These are phyloP conservation scores for Pipistrellus pipistrellus DNA, from an alignment of 2,797 vertebrate genomes.

Conservation along the genomic window DNA sequence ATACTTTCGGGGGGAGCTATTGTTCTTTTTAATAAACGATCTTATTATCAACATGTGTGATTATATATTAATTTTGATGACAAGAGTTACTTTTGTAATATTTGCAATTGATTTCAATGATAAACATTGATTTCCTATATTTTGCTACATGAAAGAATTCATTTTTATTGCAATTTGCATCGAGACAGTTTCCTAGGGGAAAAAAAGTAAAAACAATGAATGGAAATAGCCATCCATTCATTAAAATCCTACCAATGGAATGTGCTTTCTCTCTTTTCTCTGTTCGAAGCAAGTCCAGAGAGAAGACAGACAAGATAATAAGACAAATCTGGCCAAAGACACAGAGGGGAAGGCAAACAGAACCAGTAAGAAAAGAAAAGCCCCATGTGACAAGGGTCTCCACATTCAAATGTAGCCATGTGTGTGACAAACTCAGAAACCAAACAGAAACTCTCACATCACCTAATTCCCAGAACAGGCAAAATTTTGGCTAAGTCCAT, in stretches of 20 bases:
- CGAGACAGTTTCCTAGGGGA: conserved; percentile 27
- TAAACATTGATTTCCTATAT: conserved; percentile 69
- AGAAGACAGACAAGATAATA: conserved; percentile 68
- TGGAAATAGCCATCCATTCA: conserved; percentile 44
- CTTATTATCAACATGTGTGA: conserved; percentile 50
- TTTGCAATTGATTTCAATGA: conserved; percentile 65
- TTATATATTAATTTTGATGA: not conserved
- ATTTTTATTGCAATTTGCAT: conserved; percentile 71
- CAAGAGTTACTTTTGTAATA: conserved; percentile 51
- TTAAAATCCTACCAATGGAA: conserved; percentile 72
- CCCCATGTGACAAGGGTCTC: not conserved
- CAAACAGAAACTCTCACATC: conserved; percentile 50
- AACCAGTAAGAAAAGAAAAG: conserved; percentile 13
- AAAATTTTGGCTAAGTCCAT: conserved; percentile 73
- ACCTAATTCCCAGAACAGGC: conserved; percentile 73
- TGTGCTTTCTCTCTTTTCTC: not conserved
- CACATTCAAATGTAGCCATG: not conserved
- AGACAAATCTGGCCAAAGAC: conserved; percentile 40
- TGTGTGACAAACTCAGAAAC: conserved; percentile 64
- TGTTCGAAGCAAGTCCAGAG: conserved; percentile 66
- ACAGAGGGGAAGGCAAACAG: not conserved
- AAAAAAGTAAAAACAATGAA: conserved; percentile 45
- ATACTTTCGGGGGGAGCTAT: not conserved
- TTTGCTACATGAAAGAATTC: conserved; percentile 54
- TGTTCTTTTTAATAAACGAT: conserved; percentile 49